Evolutionary conservation across 92 coral and sea anemone genomes (phyloP).

Genomic region (Siderastrea siderea): DNA sequence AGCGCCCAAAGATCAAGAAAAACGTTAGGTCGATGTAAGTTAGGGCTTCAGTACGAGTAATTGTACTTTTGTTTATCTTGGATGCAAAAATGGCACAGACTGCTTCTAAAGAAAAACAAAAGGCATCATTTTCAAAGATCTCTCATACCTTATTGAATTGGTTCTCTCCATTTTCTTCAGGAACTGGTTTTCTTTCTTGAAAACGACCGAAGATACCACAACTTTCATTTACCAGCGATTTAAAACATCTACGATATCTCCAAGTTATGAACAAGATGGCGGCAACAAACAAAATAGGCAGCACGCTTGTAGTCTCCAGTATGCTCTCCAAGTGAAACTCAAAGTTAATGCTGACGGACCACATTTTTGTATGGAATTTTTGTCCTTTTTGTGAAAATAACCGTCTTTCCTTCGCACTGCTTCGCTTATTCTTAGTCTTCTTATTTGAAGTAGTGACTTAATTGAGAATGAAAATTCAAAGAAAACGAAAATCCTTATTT

Average conservation of each 20-base stretch:
- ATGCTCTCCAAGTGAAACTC: constrained; percentile 22
- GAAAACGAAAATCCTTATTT: constrained; percentile 21
- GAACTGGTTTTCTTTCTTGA: constrained; percentile 17
- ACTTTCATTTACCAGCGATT: background rate
- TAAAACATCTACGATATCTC: background rate
- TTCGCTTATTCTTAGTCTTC: background rate
- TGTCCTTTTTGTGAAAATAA: background rate
- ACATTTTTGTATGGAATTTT: background rate
- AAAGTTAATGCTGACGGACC: background rate
- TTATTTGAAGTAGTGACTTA: background rate
- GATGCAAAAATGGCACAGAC: background rate
- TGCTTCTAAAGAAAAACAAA: background rate
- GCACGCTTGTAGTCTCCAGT: background rate
- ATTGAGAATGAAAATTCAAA: background rate
- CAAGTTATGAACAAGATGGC: background rate
- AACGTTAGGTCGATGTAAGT: too few relatives aligned
- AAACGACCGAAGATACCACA: background rate
- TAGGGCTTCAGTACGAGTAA: background rate
- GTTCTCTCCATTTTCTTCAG: constrained; percentile 33
- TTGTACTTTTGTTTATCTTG: background rate
- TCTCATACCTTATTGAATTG: background rate
- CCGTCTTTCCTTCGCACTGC: background rate
- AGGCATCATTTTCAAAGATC: background rate
- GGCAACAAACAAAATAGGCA: constrained; percentile 3
- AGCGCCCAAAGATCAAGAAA: background rate